Percentiles rank a stretch among this genome's conserved stretches.
Evolutionary conservation across 2,888 invertebrate genomes (phyloP).

Genomic region (Epinotia brunnichana): DNA sequence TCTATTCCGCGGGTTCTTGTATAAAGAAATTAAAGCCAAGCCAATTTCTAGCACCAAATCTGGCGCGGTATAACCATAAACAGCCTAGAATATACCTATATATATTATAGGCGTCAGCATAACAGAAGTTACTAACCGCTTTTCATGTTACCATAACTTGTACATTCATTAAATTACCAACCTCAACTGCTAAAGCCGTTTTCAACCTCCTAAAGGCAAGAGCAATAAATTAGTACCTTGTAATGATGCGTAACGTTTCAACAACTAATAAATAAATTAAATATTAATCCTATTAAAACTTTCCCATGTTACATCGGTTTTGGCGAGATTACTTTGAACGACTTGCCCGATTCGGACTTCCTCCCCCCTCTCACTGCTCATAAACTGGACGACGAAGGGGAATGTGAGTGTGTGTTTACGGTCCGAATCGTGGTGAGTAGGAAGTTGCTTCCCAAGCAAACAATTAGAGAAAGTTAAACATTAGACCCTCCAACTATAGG

Average conservation of each 20-base stretch:
- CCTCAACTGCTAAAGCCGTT: not conserved
- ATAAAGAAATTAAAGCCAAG: too few species aligned
- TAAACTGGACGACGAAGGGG: conserved; percentile 33
- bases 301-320: conserved; percentile 63
- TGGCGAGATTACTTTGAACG: conserved; percentile 59
- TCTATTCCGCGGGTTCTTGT: too few species aligned
- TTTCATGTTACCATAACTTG: not conserved
- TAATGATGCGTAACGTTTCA: conserved; percentile 40
- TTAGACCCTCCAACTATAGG: conserved; percentile 62
- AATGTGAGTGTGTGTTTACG: conserved; percentile 43
- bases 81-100: too few species aligned
- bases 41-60: too few species aligned
- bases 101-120: too few species aligned
- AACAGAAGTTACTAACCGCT: not conserved
- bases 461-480: conserved; percentile 78
- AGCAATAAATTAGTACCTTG: conserved; percentile 30
- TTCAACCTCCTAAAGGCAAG: conserved; percentile 8
- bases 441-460: conserved; percentile 66
- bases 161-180: conserved; percentile 5
- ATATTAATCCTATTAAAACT: conserved; percentile 70
- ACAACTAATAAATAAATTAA: conserved; percentile 63
- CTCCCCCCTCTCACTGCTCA: conserved; percentile 40
- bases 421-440: conserved; percentile 51
- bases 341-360: conserved; percentile 52
- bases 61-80: too few species aligned